These are phyloP conservation scores for Acyrthosiphon pisum DNA, from an alignment of 1,140 invertebrate genomes.

Conservation along the genomic window DNA sequence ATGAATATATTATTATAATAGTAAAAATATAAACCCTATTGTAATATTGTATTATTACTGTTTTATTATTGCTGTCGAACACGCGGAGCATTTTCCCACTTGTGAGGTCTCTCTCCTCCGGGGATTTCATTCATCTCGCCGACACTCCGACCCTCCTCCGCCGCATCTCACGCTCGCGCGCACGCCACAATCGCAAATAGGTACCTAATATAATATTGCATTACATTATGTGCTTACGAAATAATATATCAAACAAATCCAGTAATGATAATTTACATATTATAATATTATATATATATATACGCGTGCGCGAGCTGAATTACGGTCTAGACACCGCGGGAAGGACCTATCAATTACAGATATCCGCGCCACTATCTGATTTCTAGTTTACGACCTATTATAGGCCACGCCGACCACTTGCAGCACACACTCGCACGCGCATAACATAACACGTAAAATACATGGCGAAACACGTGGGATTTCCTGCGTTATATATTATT, in stretches of 20 bases:
- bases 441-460: background rate
- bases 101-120: conserved; percentile 7
- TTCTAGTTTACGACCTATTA: conserved; percentile 20
- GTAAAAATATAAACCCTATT: background rate
- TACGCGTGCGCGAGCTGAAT: background rate
- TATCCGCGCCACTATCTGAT: background rate
- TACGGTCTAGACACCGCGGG: background rate
- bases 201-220: background rate
- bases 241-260: background rate
- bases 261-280: background rate
- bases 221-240: background rate
- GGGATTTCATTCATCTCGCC: background rate
- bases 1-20: background rate
- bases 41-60: background rate
- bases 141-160: background rate
- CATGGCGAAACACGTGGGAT: background rate
- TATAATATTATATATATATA: background rate
- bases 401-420: background rate
- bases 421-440: background rate
- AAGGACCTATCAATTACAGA: conserved; percentile 24
- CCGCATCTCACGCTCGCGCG: background rate
- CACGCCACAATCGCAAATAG: background rate
- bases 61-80: background rate
- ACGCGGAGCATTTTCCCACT: background rate
- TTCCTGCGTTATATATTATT: background rate